Evolutionary conservation across 1,140 invertebrate species (phyloP).

Genomic region (Sipha flava): DNA sequence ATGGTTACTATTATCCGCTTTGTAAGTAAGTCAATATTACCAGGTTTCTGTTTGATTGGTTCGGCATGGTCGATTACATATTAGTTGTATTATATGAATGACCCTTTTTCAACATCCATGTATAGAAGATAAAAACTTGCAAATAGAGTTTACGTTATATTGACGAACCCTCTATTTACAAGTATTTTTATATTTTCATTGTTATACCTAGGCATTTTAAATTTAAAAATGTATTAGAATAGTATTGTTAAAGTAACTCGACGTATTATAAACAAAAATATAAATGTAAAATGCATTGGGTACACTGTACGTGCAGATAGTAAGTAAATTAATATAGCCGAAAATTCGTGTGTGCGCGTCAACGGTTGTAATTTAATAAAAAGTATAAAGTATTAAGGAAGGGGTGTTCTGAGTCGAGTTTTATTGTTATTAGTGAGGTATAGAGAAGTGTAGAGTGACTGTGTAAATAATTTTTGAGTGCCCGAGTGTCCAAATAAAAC

Average conservation of each 20-base stretch:
- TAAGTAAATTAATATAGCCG: background rate
- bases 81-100: background rate
- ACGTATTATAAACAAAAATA: background rate
- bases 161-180: background rate
- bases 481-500: slow-evolving; percentile 21
- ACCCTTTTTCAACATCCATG: background rate
- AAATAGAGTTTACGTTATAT: background rate
- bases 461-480: slow-evolving; percentile 24
- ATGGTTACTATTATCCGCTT: background rate
- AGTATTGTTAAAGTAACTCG: background rate
- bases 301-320: background rate
- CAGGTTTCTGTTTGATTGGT: background rate
- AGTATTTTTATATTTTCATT: background rate
- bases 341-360: background rate
- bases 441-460: slow-evolving; percentile 12
- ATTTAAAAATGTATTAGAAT: background rate
- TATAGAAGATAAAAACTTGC: background rate
- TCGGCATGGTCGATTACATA: background rate
- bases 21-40: background rate
- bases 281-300: background rate
- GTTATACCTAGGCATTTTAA: too few species aligned
- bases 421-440: slow-evolving; percentile 17
- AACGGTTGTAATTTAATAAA: slow-evolving; percentile 10
- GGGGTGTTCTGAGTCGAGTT: background rate
- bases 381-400: background rate